Conservation (phyloP, 2,888 invertebrate genomes). For the Cataglyphis altisquamis region DNA sequence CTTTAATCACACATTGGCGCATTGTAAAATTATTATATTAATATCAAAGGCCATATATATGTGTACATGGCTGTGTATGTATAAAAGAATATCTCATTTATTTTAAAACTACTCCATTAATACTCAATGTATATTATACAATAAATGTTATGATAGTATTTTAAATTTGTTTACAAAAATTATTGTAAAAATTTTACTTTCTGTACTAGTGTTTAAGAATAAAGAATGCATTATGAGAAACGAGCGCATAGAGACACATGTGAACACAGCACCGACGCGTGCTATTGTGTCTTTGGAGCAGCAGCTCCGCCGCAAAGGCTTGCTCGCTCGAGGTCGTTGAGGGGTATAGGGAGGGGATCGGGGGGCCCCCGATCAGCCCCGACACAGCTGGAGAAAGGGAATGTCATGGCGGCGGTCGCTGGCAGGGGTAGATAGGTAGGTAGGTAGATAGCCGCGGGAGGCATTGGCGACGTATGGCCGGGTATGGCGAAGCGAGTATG, state of each 20-base stretch:
- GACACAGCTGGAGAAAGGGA: slow-evolving; percentile 2
- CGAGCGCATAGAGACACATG: not conserved
- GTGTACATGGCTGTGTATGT: too few relatives aligned
- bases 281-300: slow-evolving; percentile 14
- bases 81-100: not conserved
- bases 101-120: not conserved
- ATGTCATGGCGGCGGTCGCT: slow-evolving; percentile 43
- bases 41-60: not conserved
- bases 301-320: slow-evolving; percentile 18
- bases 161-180: not conserved
- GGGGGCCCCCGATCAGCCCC: not conserved
- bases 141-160: not conserved
- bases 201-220: not conserved
- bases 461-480: slow-evolving; percentile 58
- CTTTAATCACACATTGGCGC: not conserved
- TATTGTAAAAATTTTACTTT: not conserved
- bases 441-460: slow-evolving; percentile 52
- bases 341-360: not conserved
- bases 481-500: slow-evolving; percentile 34
- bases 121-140: not conserved
- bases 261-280: not conserved
- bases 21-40: slow-evolving; percentile 11
- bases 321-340: not conserved
- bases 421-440: slow-evolving; percentile 17
- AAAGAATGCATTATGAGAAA: not conserved